Evolutionary conservation across 2,113 vertebrate species (phyloP).

Genomic region (Chrysochloris asiatica): DNA sequence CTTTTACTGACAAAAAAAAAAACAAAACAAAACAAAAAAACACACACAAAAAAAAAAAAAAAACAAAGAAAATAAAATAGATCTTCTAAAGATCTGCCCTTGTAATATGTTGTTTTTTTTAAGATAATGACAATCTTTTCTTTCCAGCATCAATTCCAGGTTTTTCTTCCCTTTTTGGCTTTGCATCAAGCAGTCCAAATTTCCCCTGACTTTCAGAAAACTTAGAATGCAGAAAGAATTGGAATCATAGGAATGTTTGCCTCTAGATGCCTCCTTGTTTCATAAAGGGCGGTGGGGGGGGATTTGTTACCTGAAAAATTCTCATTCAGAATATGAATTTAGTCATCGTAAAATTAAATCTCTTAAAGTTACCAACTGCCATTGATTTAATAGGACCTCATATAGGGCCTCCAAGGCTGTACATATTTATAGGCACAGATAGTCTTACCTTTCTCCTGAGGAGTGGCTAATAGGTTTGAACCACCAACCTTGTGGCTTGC

Average conservation of each 20-base stretch:
- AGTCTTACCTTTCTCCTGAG: too few species aligned
- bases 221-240: background rate
- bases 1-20: too few species aligned
- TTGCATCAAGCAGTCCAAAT: background rate
- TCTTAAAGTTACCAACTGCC: too few species aligned
- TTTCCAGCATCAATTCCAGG: background rate
- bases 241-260: background rate
- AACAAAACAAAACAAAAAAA: too few species aligned
- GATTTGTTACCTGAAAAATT: background rate
- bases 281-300: background rate
- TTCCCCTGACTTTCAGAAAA: background rate
- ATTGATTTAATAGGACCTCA: too few species aligned
- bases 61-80: background rate
- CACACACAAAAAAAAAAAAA: too few species aligned
- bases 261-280: constrained; percentile 11
- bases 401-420: too few species aligned
- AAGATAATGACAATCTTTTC: background rate
- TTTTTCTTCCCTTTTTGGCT: background rate
- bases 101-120: background rate
- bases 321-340: background rate
- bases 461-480: too few species aligned
- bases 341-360: too few species aligned
- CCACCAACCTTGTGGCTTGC: too few species aligned
- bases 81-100: background rate
- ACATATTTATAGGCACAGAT: too few species aligned